These are phyloP conservation scores for Gambelia wislizenii DNA, from an alignment of 2,797 vertebrate genomes.

Conservation along the genomic window DNA sequence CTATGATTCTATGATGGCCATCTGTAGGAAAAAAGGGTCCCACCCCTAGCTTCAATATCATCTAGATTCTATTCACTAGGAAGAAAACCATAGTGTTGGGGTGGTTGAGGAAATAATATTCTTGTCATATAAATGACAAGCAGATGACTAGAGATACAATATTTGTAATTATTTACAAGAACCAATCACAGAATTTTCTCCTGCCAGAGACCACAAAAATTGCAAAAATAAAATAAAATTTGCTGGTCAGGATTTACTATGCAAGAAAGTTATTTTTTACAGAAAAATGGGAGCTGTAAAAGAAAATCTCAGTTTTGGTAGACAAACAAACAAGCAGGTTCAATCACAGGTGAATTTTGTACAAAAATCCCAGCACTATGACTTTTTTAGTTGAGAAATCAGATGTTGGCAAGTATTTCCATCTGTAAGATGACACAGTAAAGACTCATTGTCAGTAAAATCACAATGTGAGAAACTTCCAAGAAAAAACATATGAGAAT, in stretches of 20 bases:
- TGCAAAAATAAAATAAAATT: too few species aligned
- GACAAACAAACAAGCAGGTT: too few species aligned
- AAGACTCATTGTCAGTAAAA: constrained; percentile 26
- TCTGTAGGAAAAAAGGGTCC: too few species aligned
- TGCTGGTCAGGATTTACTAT: too few species aligned
- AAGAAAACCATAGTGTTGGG: background rate
- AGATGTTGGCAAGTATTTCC: too few species aligned
- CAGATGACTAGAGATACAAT: background rate
- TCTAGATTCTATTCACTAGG: background rate
- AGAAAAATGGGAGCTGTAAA: too few species aligned
- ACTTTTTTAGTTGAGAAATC: too few species aligned
- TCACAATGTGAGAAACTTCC: background rate
- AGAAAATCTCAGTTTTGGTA: too few species aligned
- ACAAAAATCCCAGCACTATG: too few species aligned
- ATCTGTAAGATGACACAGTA: background rate
- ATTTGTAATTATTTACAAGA: background rate
- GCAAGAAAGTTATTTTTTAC: too few species aligned
- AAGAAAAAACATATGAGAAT: background rate
- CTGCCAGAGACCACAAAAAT: background rate
- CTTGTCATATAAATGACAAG: background rate
- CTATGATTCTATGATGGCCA: too few species aligned
- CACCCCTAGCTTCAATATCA: background rate
- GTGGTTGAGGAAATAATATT: background rate
- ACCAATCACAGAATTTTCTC: background rate
- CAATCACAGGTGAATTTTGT: too few species aligned